A percentile compares a stretch with the other conserved stretches of the same genome.
Conservation (phyloP, 2,113 vertebrate genomes). For the Vimba vimba region DNA sequence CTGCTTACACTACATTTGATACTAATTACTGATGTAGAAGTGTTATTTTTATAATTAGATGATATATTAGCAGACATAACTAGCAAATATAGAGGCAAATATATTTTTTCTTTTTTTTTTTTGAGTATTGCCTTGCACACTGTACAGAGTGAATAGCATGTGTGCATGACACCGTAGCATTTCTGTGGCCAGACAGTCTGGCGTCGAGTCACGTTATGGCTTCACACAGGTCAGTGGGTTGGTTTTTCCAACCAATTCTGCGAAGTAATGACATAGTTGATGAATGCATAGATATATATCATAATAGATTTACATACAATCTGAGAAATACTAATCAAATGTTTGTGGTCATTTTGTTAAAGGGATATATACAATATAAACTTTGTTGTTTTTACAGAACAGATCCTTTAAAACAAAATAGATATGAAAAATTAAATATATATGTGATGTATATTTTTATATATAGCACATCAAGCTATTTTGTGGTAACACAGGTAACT, state of each 20-base stretch:
- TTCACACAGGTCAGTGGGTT: constrained; percentile 15
- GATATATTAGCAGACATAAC: constrained; percentile 26
- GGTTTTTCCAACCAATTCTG: constrained; percentile 28
- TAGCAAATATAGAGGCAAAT: constrained; percentile 31
- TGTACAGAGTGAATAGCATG: constrained; percentile 66
- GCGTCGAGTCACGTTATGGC: constrained; percentile 48
- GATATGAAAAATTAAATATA: constrained; percentile 64
- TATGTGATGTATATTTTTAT: constrained; percentile 80
- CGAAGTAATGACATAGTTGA: constrained; percentile 25
- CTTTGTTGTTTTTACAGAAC: constrained; percentile 70
- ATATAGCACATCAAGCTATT: constrained; percentile 75
- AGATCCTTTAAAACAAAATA: constrained; percentile 66
- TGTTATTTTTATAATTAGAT: constrained; percentile 57
- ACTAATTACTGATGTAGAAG: constrained; percentile 56
- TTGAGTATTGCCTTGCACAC: constrained; percentile 56
- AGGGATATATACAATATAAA: constrained; percentile 40
- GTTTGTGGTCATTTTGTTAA: constrained; percentile 33
- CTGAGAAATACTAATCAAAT: constrained; percentile 40
- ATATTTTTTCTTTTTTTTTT: constrained; percentile 34
- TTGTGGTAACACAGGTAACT: constrained; percentile 73
- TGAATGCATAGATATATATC: constrained; percentile 26
- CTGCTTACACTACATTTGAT: constrained; percentile 35
- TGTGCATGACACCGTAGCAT: constrained; percentile 69
- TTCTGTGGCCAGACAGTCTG: constrained; percentile 22
- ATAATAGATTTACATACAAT: constrained; percentile 24